Conservation (phyloP, 2,113 vertebrate genomes). For the Suricata suricatta region DNA sequence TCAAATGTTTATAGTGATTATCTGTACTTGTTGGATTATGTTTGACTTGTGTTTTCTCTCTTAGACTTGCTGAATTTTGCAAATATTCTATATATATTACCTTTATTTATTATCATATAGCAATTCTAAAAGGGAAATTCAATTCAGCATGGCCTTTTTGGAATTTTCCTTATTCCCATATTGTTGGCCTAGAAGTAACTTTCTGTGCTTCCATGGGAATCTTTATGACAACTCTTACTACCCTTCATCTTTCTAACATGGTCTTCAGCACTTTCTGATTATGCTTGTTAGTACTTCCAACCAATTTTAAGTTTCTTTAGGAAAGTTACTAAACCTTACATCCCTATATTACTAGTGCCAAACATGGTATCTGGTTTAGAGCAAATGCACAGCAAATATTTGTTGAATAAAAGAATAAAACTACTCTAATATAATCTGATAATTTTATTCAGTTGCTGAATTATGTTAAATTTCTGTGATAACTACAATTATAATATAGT, state of each 20-base stretch:
- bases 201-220: not conserved
- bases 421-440: not conserved
- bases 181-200: not conserved
- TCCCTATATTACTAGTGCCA: not conserved
- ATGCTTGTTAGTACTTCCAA: not conserved
- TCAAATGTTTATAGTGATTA: not conserved
- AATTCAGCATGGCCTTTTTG: not conserved
- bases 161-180: not conserved
- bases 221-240: not conserved
- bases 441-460: not conserved
- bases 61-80: not conserved
- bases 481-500: not conserved
- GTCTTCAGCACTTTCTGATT: not conserved
- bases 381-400: not conserved
- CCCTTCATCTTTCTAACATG: not conserved
- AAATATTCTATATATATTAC: not conserved
- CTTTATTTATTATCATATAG: not conserved
- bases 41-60: not conserved
- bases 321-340: not conserved
- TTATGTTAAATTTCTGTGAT: not conserved
- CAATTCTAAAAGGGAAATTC: not conserved
- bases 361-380: not conserved
- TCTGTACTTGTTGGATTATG: not conserved
- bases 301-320: not conserved
- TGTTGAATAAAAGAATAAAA: not conserved